Percentiles rank a stretch among this genome's conserved stretches.
These are phyloP conservation scores for Adelosebastes latens DNA, from an alignment of 2,797 vertebrate species.

Conservation along the genomic window DNA sequence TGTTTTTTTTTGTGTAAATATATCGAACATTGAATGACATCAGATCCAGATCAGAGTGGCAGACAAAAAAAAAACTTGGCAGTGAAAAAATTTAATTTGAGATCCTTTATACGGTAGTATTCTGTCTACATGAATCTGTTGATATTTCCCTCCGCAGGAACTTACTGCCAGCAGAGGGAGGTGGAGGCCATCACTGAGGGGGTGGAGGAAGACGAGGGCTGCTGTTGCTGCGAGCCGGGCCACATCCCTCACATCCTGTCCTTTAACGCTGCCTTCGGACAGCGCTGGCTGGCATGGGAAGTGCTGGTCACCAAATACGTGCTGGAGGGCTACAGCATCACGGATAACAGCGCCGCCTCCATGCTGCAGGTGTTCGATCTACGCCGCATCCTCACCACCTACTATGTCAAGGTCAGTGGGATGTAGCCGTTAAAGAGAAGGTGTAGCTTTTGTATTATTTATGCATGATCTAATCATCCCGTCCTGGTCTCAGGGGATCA, in stretches of 20 bases:
- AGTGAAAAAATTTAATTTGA: too few relatives aligned
- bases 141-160: constrained; percentile 81
- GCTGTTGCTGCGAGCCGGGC: constrained; percentile 97
- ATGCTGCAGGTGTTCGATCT: constrained; percentile 99
- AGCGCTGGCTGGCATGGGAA: constrained; percentile 98
- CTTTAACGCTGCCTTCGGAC: constrained; percentile 95
- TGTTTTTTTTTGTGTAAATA: too few relatives aligned
- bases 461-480: neutral
- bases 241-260: constrained; percentile 95
- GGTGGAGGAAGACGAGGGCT: constrained; percentile 98
- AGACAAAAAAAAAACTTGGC: too few relatives aligned
- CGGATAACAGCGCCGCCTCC: constrained; percentile 96
- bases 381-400: constrained; percentile 95
- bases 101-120: neutral
- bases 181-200: constrained; percentile 99
- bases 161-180: constrained; percentile 97
- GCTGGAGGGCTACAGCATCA: constrained; percentile 97
- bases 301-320: constrained; percentile 97
- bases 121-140: neutral
- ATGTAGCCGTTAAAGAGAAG: neutral
- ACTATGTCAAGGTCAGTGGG: constrained; percentile 93
- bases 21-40: too few relatives aligned
- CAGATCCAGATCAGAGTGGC: too few relatives aligned
- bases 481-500: constrained; percentile 87
- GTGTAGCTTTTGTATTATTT: neutral